Evolutionary conservation across 2,888 invertebrate genomes (phyloP).

Genomic region (Melieria omissa): DNA sequence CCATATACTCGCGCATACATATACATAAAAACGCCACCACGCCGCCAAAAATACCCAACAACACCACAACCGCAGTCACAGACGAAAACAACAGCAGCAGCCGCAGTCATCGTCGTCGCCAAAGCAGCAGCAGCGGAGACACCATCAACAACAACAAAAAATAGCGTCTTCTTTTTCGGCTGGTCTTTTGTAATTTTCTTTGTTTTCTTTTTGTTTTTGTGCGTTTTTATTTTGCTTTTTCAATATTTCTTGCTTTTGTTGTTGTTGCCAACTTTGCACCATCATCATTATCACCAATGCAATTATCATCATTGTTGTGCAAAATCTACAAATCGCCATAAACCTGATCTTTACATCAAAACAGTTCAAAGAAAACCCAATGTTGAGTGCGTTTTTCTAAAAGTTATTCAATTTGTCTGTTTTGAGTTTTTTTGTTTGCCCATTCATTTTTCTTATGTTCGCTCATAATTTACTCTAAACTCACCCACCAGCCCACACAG

Average conservation of each 20-base stretch:
- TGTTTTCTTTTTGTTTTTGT: too few species aligned
- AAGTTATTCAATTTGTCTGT: background rate
- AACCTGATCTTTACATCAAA: background rate
- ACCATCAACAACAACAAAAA: background rate
- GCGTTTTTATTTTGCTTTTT: too few species aligned
- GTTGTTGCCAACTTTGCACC: too few species aligned
- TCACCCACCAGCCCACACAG: slow-evolving; percentile 36
- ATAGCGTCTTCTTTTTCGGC: too few species aligned
- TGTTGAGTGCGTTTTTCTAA: background rate
- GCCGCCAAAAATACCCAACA: too few species aligned
- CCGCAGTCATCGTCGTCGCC: background rate
- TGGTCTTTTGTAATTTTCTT: too few species aligned
- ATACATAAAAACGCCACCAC: slow-evolving; percentile 1
- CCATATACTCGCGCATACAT: slow-evolving; percentile 47
- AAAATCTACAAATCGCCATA: background rate
- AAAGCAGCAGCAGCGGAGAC: too few species aligned
- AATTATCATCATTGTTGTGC: too few species aligned
- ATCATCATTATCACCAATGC: too few species aligned
- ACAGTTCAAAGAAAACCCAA: too few species aligned
- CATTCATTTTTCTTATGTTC: background rate
- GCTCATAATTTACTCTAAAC: slow-evolving; percentile 20
- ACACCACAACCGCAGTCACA: slow-evolving; percentile 5
- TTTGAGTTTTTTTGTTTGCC: background rate
- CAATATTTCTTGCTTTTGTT: too few species aligned
- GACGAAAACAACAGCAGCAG: slow-evolving; percentile 16